Percentiles rank a stretch among this genome's conserved stretches.
phyloP scores from a whole-genome alignment of 2,113 vertebrate species.

The Spheniscus mendiculus region DNA sequence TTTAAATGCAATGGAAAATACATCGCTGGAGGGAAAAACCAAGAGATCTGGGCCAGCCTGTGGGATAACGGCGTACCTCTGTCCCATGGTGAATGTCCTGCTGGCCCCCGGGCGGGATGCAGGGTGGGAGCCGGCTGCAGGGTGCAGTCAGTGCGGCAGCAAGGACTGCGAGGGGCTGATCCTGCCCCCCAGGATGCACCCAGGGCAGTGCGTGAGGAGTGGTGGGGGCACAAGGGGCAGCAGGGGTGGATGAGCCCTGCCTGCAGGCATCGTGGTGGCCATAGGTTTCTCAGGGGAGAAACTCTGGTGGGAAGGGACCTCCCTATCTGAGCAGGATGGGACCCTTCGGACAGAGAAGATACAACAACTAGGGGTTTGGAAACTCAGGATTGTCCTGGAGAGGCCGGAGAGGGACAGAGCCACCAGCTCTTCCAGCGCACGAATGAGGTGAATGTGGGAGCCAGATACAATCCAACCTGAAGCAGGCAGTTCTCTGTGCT shows the following conservation, averaged over 20 bases:
- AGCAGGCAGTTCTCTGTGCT: background rate
- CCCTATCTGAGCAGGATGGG: background rate
- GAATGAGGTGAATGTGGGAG: background rate
- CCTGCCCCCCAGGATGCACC: background rate
- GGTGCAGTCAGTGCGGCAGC: background rate
- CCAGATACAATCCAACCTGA: background rate
- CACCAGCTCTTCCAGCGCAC: background rate
- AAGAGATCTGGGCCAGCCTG: background rate
- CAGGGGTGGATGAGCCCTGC: background rate
- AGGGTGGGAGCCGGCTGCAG: background rate
- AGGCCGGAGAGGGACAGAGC: background rate
- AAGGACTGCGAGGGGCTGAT: background rate
- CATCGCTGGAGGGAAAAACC: background rate
- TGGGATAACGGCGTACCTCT: accelerated
- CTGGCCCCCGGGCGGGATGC: accelerated
- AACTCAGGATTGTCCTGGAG: background rate
- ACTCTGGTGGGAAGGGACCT: background rate
- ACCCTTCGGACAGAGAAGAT: background rate
- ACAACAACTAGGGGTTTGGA: background rate
- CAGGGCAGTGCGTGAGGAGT: background rate
- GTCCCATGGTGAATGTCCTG: too few relatives aligned
- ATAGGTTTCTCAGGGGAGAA: background rate
- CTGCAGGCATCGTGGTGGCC: background rate
- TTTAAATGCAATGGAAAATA: constrained; percentile 2
- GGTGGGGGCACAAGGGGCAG: background rate